Evolutionary conservation across 2,797 vertebrate species (phyloP), one percentile per base, ranked within the genome.

Genomic region (Acrossocheilus wenchowensis): DNA sequence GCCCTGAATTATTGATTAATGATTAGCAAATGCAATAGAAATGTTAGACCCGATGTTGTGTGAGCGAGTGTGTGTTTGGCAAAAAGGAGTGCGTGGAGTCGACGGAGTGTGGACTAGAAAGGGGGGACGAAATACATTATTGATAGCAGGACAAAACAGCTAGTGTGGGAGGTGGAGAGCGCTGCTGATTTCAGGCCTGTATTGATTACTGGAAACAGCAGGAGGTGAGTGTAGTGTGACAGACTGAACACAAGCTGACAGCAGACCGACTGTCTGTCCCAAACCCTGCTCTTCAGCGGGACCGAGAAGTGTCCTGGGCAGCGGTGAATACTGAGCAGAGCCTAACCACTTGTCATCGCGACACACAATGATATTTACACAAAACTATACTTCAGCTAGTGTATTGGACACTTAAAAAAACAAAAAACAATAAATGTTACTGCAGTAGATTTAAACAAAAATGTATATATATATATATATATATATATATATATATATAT

Each of bases 21-120:
- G 97, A 98, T 99, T 98, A 98, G 95, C 96, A 98, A 98, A 98
- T 98, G 97, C 97, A 96, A 97, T 97, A 95, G 96, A 98, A 98
- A 98, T 97, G 96, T 97, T 97, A 97, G 95, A 96, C 97, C 96
- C 96, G 96, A 96, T 89, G 86, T 86, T 43, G 72, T 83, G 82
- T 81, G 80, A 74, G 69, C 21, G 39, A 45, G 72, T 54, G 68
- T 39, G 78, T 60, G 82, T 81, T 78, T 78, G 84, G 86, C 87
- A 88, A 74, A 54, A 75, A 50, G 45, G 72, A 75, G 36, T 2
- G 8, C 21, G 21, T 26, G 45, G 91, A 91, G 91, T 92, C 90
- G 34, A 45, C 69, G 68, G 43, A 60, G 85, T 69, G 85, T 66
- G 82, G 82, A 89, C 73, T 77, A 78, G 89, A 84, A 87, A 83